Evolutionary conservation across 2,113 vertebrate species (phyloP), one percentile per base, ranked within the genome.

Genomic region (Melanotaenia duboulayi): DNA sequence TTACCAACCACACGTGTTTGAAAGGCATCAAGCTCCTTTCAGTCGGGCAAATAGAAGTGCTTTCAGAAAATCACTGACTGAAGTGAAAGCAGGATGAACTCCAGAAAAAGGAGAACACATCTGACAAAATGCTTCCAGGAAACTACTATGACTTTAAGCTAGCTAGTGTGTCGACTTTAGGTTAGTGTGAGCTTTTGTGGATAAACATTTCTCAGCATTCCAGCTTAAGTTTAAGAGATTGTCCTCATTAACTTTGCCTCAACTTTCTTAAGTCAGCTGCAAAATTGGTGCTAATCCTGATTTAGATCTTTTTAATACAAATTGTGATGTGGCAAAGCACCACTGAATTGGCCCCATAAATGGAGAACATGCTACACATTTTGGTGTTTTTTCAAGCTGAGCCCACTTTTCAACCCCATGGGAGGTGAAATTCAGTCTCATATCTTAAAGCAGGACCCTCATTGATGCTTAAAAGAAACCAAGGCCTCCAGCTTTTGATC

Each of bases 1-100:
- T 14, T 42, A 7, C 40, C 71, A 86, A 71, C 83, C 89, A 90
- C 85, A 81, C 84, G 87, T 84, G 83, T 74, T 56, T 86, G 83
- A 90, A 89, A 89, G 78, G 78, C 85, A 67, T 59, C 57, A 2
- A 24, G 60, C 74, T 79, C 65, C 67, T 78, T 77, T 89, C 79
- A 81, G 44, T 2, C 1, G 35, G 50, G 46, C 11, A 37, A 78
- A 82, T 59, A 17, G 69, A 86, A 78, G 71, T 66, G 44, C 13
- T 77, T 80, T 76, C 50, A 19, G 24, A 56, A 76, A 83, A 78
- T 59, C 61, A 40, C 28, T 11, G 32, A 58, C 60, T 76, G 58
- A 69, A 76, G 74, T 86, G 69, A 69, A 83, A 74, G 68, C 11
- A 65, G 65, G 67, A 78, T 70, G 71, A 77, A 72, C 52, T 68